Base-by-base conservation (phyloP, 2,797 vertebrate genomes). In the Chrosomus eos region DNA sequence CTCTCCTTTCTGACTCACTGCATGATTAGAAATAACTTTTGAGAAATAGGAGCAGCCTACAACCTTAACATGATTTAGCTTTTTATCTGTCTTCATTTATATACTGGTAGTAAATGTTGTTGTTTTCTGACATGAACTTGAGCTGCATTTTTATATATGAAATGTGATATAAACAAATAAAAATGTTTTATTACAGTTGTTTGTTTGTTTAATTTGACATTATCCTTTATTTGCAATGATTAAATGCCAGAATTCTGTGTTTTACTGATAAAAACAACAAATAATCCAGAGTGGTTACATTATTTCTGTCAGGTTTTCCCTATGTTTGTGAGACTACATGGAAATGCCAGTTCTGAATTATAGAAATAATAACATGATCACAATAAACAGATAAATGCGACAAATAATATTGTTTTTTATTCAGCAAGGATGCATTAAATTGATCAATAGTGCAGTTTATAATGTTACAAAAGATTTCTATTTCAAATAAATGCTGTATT, bases 1-100 rank as follows among this genome's bases (percentile, higher is more conserved):
- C 40, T 79, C 60, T 43, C 55, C 33, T 40, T 16, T 14, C 38
- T 79, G 55, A 60, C 18, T n/a, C 23, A 11, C 75, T 43, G 4
- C 43, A 43, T 78, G 58, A 79, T 79, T 66, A 31, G 58, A 26
- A 64, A 31, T 66, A 64, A 79, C 55, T 16, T 43, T 62, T 62
- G 55, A 77, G 43, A 77, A 43, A 60, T 60, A 77, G 55, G 55
- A 77, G 36, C 55, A 77, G 36, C 18, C 23, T 77, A 28, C 0
- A 43, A 62, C 53, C 55, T 28, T 5, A 28, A 28, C 36, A 26
- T 60, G 55, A 18, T 77, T 77, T 77, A 43, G 58, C 18, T 45
- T 72, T 45, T 48, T 26, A 45, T 43, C 36, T 28, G 31, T 48
- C 18, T 58, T 13, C 14, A 8, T 75, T 33, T 38, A 38, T 26